Evolutionary conservation across 2,113 vertebrate species (phyloP).

Genomic region (Urocolius indicus): DNA sequence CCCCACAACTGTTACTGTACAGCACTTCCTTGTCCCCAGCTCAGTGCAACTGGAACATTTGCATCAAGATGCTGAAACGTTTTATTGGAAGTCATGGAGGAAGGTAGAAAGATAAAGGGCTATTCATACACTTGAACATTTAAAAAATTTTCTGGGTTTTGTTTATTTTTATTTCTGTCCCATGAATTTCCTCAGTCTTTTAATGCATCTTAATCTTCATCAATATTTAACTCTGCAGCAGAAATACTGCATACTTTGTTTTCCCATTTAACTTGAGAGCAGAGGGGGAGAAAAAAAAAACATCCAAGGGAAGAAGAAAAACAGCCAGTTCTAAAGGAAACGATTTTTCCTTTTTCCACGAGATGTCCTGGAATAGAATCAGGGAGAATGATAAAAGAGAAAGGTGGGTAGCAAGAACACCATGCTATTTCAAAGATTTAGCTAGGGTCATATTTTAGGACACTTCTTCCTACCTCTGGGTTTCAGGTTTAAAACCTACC

Average conservation of each 20-base stretch:
- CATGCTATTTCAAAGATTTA: background rate
- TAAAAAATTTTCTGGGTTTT: constrained; percentile 23
- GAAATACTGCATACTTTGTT: constrained; percentile 44
- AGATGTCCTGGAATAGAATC: constrained; percentile 11
- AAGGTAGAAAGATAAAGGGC: constrained; percentile 51
- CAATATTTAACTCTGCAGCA: constrained; percentile 55
- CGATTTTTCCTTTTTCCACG: constrained; percentile 2
- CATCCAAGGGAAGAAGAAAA: constrained; percentile 16
- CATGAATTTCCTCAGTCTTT: constrained; percentile 46
- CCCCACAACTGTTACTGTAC: constrained; percentile 59
- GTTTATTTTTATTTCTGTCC: constrained; percentile 52
- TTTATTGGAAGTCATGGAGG: constrained; percentile 42
- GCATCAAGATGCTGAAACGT: constrained; percentile 53
- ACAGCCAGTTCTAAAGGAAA: constrained; percentile 35
- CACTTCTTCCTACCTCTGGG: background rate
- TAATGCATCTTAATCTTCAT: constrained; percentile 60
- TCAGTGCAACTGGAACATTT: constrained; percentile 47
- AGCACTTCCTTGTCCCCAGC: constrained; percentile 63
- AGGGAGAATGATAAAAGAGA: constrained; percentile 19
- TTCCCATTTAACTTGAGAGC: constrained; percentile 30
- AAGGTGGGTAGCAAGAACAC: background rate
- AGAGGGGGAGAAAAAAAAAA: too few relatives aligned
- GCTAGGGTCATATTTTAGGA: background rate
- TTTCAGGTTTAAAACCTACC: background rate
- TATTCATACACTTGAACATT: constrained; percentile 49